Percentiles rank a stretch among this genome's conserved stretches.
These are phyloP conservation scores for Eledone cirrhosa DNA, from an alignment of 2,888 invertebrate species.

Conservation along the genomic window DNA sequence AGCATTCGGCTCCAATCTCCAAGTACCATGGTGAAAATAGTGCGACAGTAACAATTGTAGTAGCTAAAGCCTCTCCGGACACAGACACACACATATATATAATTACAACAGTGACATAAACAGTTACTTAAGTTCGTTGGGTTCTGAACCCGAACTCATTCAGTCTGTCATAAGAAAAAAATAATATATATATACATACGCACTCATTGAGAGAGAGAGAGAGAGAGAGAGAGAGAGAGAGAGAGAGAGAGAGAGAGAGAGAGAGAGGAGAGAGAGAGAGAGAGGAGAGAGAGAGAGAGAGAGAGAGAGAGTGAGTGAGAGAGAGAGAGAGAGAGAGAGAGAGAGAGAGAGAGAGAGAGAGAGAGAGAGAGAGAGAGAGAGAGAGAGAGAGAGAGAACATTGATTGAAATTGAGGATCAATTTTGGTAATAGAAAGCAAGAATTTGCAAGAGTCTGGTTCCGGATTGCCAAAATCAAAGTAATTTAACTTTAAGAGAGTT, in stretches of 20 bases:
- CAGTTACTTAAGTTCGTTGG: too few species aligned
- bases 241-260: conserved; percentile 3
- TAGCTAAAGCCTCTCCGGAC: not conserved
- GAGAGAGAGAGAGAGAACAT: not conserved
- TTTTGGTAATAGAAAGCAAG: too few species aligned
- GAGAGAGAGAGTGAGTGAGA: not conserved
- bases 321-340: not conserved
- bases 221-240: conserved; percentile 7
- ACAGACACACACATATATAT: not conserved
- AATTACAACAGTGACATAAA: too few species aligned
- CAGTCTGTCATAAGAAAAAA: not conserved
- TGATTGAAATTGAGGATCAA: not conserved
- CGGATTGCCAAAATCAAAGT: too few species aligned
- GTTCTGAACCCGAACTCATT: too few species aligned
- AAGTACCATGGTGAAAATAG: not conserved
- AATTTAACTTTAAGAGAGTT: too few species aligned
- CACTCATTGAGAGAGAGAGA: not conserved
- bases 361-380: not conserved
- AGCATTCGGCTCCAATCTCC: too few species aligned
- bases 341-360: not conserved
- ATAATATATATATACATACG: not conserved
- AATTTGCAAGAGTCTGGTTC: not conserved
- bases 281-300: not conserved
- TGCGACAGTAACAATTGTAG: not conserved
- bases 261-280: not conserved